Evolutionary conservation across 2,113 vertebrate species (phyloP), one percentile per base, ranked within the genome.

Genomic region (Lampris incognitus): DNA sequence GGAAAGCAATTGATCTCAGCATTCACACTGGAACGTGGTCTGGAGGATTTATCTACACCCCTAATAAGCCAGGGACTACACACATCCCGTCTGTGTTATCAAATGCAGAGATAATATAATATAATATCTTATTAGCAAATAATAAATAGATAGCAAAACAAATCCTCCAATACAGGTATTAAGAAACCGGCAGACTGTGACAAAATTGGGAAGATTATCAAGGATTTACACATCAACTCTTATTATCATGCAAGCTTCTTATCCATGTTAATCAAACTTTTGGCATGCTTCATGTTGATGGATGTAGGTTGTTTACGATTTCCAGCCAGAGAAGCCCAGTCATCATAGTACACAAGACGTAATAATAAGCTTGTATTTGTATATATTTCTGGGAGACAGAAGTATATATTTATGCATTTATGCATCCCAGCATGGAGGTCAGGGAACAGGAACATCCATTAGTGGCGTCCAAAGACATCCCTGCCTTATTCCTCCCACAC

Each of bases 51-150:
- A 91, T 93, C 85, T 89, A 76, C 78, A 85, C 64, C 73, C 64
- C 85, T 90, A 92, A 91, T 92, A 86, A 91, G 88, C 79, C 82
- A 81, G 85, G 90, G 91, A 90, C 88, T 70, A 24, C 24, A 37
- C 57, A 74, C 85, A 92, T 91, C 82, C 87, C 88, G 72, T 87
- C 49, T 81, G 90, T 74, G 86, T 88, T 88, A 91, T 90, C 68
- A 87, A 88, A 90, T 83, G 76, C 79, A 81, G 79, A 69, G 72
- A 64, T 84, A 85, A 88, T 85, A 85, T 74, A 91, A 90, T 82
- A 46, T 42, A 73, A 90, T 82, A 46, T 42, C 71, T 75, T 83
- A 91, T 93, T 91, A 88, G 84, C 90, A 92, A 90, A 88, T 68
- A 84, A 85, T 69, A 84, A 85, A 87, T 71, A 88, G 78, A 77